phyloP scores from a whole-genome alignment of 2,113 vertebrate genomes.

The Nettapus auritus region DNA sequence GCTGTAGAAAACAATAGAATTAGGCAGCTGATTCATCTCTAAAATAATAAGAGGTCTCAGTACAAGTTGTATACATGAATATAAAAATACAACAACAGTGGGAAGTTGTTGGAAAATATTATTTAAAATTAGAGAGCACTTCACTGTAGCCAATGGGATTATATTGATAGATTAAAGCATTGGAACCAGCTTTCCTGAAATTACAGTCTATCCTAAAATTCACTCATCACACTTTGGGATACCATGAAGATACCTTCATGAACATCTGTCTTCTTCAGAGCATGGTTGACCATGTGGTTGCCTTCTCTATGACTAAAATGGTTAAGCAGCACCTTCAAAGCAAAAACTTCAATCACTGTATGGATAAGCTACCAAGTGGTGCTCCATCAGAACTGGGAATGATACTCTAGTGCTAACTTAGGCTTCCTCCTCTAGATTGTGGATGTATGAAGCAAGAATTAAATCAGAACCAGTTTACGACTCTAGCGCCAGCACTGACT shows the following conservation, averaged over 20 bases:
- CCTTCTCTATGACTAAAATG: not conserved
- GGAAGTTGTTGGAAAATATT: not conserved
- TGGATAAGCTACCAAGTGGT: not conserved
- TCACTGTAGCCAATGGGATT: not conserved
- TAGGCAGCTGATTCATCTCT: not conserved
- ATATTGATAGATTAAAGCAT: not conserved
- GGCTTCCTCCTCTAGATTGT: not conserved
- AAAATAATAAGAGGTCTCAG: not conserved
- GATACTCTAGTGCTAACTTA: not conserved
- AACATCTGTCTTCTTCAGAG: not conserved
- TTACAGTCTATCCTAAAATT: not conserved
- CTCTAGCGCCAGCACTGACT: not conserved
- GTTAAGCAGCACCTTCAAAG: not conserved
- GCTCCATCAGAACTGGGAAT: not conserved
- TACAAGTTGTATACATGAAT: not conserved
- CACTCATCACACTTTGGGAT: not conserved
- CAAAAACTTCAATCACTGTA: not conserved
- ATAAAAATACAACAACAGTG: not conserved
- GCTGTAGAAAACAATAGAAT: not conserved
- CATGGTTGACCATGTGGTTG: not conserved
- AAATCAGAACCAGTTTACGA: not conserved
- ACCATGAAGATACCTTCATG: not conserved
- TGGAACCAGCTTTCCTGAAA: not conserved
- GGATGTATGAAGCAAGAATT: not conserved
- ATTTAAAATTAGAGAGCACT: not conserved